Conservation (phyloP, 2,797 vertebrate genomes). For the Manis javanica region DNA sequence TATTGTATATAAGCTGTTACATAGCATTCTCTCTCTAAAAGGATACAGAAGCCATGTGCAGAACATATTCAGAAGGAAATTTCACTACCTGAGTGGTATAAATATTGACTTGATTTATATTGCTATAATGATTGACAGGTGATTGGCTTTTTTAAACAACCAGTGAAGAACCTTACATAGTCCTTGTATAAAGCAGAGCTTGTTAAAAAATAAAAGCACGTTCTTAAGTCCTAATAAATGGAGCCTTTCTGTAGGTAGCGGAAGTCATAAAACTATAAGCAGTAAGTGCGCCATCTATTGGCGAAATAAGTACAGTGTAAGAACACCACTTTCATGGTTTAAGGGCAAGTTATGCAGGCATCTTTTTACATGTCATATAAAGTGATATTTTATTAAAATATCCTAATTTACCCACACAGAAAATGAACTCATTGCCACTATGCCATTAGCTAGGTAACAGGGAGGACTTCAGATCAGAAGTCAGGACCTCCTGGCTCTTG, state of each 20-base stretch:
- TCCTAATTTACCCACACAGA: neutral
- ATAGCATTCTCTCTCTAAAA: neutral
- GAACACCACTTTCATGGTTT: neutral
- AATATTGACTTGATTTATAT: neutral
- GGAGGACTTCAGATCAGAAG: neutral
- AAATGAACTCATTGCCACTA: neutral
- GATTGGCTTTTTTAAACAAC: neutral
- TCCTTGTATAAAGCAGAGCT: neutral
- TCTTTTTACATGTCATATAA: neutral
- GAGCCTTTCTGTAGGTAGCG: neutral
- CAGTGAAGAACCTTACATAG: neutral
- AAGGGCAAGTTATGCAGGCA: neutral
- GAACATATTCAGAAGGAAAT: neutral
- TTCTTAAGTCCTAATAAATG: neutral
- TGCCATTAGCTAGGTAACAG: neutral
- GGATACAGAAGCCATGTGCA: neutral
- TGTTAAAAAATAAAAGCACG: slow-evolving; percentile 8
- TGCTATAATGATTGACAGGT: neutral
- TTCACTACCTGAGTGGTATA: neutral
- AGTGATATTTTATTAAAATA: neutral
- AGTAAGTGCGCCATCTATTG: slow-evolving; percentile 72
- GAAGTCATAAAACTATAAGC: slow-evolving; percentile 2
- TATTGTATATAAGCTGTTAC: neutral
- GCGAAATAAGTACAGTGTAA: neutral
- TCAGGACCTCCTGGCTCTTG: rapidly evolving